Base-by-base conservation (phyloP, 2,888 invertebrate species). In the Heliconius aoede region DNA sequence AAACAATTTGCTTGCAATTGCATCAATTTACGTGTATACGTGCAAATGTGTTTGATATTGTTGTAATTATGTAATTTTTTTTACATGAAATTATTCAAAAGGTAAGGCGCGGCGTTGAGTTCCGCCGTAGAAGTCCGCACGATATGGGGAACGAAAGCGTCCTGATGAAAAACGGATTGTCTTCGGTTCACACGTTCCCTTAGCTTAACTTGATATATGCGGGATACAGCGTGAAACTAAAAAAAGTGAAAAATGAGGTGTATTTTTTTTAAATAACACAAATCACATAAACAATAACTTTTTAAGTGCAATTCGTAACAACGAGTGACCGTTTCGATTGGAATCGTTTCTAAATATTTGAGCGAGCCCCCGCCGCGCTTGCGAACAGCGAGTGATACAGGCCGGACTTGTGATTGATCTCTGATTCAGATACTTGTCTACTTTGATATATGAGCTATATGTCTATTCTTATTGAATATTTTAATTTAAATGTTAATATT, bases 281-380 rank as follows among this genome's bases (percentile, higher is more conserved):
- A 36, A 40, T 15, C 21, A 11, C 64, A 5, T 4, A 32, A 64
- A 64, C 21, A n/a, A 64, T 18, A 64, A 64, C 32, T 4, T 11
- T 28, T n/a, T 32, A 3, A n/a, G 32, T 64, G 11, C n/a, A 64
- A n/a, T 64, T 64, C n/a, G n/a, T n/a, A n/a, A 64, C 36, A 36
- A n/a, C 64, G 30, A 30, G n/a, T 21, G n/a, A 51, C 46, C 3
- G 67, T 68, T 68, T 68, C 67, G 21, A 68, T 46, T 26, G 46
- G 18, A 46, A 68, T 28, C 67, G n/a, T 51, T 68, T 68, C 46
- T 68, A 68, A 68, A 68, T 46, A 68, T 68, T 68, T 68, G 28
- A 46, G 21, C 15, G 46, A 68, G 46, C 18, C 46, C 67, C 67
- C 67, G 28, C 67, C 28, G 67, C 28, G 46, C 28, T 68, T 46